Conservation (phyloP, 1,140 invertebrate species). For the Cherax destructor region DNA sequence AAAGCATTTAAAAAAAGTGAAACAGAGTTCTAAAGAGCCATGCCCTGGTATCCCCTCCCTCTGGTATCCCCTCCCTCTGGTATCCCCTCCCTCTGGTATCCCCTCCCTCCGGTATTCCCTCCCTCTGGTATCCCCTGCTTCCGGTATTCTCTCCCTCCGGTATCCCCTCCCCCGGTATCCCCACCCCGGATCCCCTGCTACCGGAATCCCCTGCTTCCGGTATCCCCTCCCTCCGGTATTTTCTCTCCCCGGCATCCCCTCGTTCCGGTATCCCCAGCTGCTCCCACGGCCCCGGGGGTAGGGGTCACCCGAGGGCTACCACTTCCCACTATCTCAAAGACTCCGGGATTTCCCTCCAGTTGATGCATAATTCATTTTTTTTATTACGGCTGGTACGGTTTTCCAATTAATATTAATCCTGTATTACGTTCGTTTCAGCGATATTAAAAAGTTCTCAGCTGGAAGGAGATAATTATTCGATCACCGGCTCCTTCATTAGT, state of each 20-base stretch:
- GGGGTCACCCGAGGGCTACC: background rate
- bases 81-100: too few species aligned
- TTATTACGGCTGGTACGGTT: constrained; percentile 51
- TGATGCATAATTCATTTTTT: constrained; percentile 62
- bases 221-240: too few species aligned
- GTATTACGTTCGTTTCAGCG: constrained; percentile 62
- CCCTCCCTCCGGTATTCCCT: too few species aligned
- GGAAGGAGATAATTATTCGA: constrained; percentile 64
- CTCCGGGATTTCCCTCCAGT: constrained; percentile 13
- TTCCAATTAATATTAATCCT: constrained; percentile 69
- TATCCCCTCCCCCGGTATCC: too few species aligned
- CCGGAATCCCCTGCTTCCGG: too few species aligned
- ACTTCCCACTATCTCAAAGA: background rate
- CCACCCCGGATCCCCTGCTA: too few species aligned
- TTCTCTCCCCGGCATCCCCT: background rate
- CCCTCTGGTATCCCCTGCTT: too few species aligned
- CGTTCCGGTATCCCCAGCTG: background rate
- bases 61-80: too few species aligned
- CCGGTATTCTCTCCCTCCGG: too few species aligned
- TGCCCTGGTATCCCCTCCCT: too few species aligned
- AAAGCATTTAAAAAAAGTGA: too few species aligned
- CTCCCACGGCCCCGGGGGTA: background rate
- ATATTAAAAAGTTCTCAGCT: constrained; percentile 58
- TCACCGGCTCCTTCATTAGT: constrained; percentile 52
- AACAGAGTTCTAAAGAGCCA: too few species aligned